Evolutionary conservation across 2,113 vertebrate species (phyloP).

Genomic region (Phaethon lepturus): DNA sequence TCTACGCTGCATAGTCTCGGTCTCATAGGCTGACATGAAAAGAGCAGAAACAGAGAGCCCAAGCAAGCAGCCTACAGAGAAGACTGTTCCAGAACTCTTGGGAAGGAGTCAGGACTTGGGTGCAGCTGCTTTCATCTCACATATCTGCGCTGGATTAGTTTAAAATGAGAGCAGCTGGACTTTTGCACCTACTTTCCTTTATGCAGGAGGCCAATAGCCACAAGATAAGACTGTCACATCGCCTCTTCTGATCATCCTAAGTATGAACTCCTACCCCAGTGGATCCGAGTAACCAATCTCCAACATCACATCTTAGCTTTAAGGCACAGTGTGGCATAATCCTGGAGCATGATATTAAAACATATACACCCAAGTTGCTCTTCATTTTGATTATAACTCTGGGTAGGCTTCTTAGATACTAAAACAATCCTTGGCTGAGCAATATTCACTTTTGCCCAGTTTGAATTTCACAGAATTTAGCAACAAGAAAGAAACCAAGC

Average conservation of each 20-base stretch:
- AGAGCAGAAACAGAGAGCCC: background rate
- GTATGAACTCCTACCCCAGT: no score
- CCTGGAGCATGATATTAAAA: background rate
- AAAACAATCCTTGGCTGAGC: background rate
- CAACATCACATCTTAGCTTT: background rate
- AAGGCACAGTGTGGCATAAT: background rate
- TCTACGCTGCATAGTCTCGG: background rate
- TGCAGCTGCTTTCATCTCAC: background rate
- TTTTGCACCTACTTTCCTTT: background rate
- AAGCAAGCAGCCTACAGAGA: background rate
- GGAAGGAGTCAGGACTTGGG: no score
- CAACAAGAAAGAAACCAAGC: background rate
- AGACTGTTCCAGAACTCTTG: background rate
- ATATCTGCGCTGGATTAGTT: fast-evolving
- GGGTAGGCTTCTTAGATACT: background rate
- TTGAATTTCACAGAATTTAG: background rate
- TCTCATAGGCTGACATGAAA: background rate
- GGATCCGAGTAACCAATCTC: background rate
- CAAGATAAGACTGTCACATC: background rate
- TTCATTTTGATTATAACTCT: background rate
- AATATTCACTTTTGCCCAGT: background rate
- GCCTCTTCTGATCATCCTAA: background rate
- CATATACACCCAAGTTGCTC: background rate
- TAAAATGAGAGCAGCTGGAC: background rate
- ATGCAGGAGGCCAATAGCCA: background rate